phyloP scores from a whole-genome alignment of 2,888 invertebrate species.

The Cosmia pyralina region DNA sequence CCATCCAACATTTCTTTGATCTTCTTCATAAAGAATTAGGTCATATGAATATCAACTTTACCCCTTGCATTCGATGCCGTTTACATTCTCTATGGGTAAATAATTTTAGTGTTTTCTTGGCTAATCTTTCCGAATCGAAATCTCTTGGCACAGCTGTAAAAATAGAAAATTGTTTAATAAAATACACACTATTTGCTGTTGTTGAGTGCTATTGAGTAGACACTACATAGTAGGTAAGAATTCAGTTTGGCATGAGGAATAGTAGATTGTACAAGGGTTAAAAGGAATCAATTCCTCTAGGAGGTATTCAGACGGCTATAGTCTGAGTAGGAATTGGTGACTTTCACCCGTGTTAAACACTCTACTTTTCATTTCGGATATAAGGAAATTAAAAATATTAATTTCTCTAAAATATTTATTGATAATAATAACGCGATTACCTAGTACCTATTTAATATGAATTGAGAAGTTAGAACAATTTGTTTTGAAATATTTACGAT shows the following conservation, averaged over 20 bases:
- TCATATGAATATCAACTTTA: conserved; percentile 57
- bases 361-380: no score
- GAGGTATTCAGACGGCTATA: no score
- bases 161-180: background rate
- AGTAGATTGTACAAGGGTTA: background rate
- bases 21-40: background rate
- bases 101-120: conserved; percentile 80
- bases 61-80: conserved; percentile 77
- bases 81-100: conserved; percentile 82
- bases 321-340: no score
- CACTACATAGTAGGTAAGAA: background rate
- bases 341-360: no score
- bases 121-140: conserved; percentile 82
- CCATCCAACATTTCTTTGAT: background rate
- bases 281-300: no score
- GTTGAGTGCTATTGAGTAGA: background rate
- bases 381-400: no score
- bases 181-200: background rate
- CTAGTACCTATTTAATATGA: no score
- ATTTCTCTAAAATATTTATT: no score
- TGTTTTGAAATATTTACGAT: no score
- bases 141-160: conserved; percentile 81
- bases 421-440: no score
- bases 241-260: background rate
- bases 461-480: no score